phyloP scores from a whole-genome alignment of 1,140 invertebrate species.

The Atta texana region DNA sequence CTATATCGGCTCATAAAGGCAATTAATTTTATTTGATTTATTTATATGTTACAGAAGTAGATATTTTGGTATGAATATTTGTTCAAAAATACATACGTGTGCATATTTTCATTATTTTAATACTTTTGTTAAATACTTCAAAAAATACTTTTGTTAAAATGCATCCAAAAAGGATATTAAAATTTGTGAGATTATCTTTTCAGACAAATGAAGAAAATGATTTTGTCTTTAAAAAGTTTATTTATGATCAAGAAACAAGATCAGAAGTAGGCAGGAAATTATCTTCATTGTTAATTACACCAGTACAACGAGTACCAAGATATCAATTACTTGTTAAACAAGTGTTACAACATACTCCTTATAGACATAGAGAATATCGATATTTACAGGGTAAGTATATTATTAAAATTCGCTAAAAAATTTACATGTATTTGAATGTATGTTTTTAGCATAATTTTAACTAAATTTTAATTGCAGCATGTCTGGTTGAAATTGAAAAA shows the following conservation, averaged over 20 bases:
- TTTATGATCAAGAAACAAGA: slow-evolving; percentile 89
- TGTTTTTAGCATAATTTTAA: slow-evolving; percentile 6
- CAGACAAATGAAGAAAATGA: slow-evolving; percentile 88
- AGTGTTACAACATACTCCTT: slow-evolving; percentile 88
- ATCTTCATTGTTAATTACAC: slow-evolving; percentile 90
- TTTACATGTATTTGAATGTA: neutral
- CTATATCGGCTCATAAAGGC: no score
- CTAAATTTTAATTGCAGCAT: slow-evolving; percentile 84
- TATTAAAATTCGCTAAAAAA: neutral
- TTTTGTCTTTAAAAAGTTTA: slow-evolving; percentile 88
- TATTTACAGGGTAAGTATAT: slow-evolving; percentile 82
- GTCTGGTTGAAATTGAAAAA: slow-evolving; percentile 89
- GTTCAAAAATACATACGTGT: neutral
- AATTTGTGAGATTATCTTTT: slow-evolving; percentile 63
- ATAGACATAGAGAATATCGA: slow-evolving; percentile 88
- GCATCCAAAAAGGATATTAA: neutral
- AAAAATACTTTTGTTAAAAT: slow-evolving; percentile 1
- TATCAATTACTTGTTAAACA: slow-evolving; percentile 91
- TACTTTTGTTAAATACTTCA: no score
- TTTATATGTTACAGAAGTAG: neutral
- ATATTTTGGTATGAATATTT: neutral
- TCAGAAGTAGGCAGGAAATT: slow-evolving; percentile 91
- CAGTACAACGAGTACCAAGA: slow-evolving; percentile 92
- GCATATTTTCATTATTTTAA: no score
- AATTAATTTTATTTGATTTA: no score